Conservation (phyloP, 2,113 vertebrate species). For the Pteruthius melanotis region DNA sequence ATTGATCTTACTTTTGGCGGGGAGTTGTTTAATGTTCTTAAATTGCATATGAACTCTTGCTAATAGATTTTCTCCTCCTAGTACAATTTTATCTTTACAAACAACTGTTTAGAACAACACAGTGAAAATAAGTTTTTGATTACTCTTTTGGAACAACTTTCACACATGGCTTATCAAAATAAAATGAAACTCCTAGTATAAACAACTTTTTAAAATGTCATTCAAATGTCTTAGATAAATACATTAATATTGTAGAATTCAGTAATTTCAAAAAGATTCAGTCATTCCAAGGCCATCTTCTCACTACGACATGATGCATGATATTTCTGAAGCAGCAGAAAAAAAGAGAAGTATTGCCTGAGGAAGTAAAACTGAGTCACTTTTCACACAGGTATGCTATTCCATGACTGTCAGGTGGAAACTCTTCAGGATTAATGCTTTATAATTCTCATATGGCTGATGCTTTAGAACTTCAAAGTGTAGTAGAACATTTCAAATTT, state of each 20-base stretch:
- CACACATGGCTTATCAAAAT: background rate
- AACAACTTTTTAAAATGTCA: conserved; percentile 46
- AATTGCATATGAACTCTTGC: background rate
- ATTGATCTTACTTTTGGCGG: background rate
- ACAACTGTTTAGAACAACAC: background rate
- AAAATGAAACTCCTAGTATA: conserved; percentile 14
- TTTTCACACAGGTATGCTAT: conserved; percentile 74
- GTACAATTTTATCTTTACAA: background rate
- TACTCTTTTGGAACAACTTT: background rate
- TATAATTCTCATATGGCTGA: conserved; percentile 76
- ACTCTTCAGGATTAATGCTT: conserved; percentile 78
- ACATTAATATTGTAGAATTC: conserved; percentile 11
- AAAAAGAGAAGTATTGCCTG: conserved; percentile 65
- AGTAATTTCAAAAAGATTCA: conserved; percentile 61
- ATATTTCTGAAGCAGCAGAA: conserved; percentile 69
- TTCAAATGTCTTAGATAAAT: conserved; percentile 48
- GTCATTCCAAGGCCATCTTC: conserved; percentile 60
- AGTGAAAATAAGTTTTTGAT: background rate
- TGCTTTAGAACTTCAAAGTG: conserved; percentile 80
- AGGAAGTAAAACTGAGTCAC: conserved; percentile 71
- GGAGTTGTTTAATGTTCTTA: background rate
- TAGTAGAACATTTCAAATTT: conserved; percentile 78
- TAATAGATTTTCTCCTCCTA: background rate
- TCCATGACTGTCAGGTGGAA: conserved; percentile 77
- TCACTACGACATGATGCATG: conserved; percentile 59